These are phyloP conservation scores for Lepidurus arcticus DNA, from an alignment of 1,140 invertebrate species.

Conservation along the genomic window DNA sequence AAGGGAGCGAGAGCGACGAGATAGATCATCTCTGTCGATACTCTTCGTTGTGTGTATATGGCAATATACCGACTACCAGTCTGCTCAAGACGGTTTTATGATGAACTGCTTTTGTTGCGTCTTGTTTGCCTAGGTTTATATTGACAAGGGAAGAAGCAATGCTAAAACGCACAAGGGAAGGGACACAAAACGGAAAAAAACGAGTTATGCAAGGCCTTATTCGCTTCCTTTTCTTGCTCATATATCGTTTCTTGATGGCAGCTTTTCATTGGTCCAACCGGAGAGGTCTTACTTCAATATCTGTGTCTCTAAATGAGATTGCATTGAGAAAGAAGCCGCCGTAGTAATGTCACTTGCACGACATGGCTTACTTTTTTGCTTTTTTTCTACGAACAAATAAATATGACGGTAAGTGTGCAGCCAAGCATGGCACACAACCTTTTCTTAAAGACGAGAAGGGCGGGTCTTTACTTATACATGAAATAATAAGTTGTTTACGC, in stretches of 20 bases:
- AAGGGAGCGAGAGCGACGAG: background rate
- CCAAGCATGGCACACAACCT: slow-evolving; percentile 1
- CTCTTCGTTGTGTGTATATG: background rate
- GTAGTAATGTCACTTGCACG: slow-evolving; percentile 19
- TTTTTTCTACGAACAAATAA: background rate
- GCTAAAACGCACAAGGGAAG: background rate
- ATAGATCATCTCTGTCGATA: background rate
- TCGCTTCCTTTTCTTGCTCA: too few relatives aligned
- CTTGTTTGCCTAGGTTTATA: background rate
- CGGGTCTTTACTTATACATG: background rate
- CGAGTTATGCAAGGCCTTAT: background rate
- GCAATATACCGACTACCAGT: background rate
- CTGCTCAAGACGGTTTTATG: background rate
- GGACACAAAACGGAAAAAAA: background rate
- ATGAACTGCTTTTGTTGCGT: background rate
- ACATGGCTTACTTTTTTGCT: background rate
- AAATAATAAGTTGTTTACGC: background rate
- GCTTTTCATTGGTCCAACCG: too few relatives aligned
- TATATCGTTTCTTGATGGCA: too few relatives aligned
- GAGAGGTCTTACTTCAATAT: too few relatives aligned
- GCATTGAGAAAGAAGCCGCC: background rate
- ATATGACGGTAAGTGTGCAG: background rate
- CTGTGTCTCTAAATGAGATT: background rate
- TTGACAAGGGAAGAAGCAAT: background rate
- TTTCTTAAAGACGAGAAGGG: background rate